Evolutionary conservation across 1,140 invertebrate genomes (phyloP), one percentile per base, ranked within the genome.

Genomic region (Aphelenchoides besseyi): DNA sequence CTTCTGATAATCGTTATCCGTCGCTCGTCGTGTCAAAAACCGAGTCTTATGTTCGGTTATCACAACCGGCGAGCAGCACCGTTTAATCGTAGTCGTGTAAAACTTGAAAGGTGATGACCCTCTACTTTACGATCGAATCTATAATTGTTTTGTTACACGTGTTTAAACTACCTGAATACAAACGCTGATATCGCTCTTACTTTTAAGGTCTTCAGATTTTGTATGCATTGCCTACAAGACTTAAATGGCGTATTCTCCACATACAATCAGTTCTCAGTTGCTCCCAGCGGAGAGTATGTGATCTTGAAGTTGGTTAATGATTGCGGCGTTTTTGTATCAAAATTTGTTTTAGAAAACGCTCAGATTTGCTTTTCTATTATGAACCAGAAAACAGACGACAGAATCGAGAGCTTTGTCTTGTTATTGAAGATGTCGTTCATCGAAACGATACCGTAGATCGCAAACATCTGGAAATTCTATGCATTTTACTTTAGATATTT

Each of bases 401-500:
- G 32, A 68, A 68, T 35, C 41, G 67, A 18, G 67, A 68, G 9
- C 23, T 68, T 1, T 29, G 8, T 28, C 36, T 68, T 1, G 5
- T 18, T n/a, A 61, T 53, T n/a, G 48, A 68, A 18, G 67, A 68
- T 9, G 41, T 68, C 23, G 18, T 68, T 32, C 67, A 68, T 28
- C n/a, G 12, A 28, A 54, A 62, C 30, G 67, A 68, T 32, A 66
- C 67, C 12, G 67, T 68, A 62, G 26, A 5, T 29, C 8, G 9
- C 23, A 66, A 54, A 26, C 18, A 3, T 62, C 3, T 32, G 5
- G 12, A 59, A 59, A n/a, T n/a, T 64, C 2, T 26, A 30, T 3
- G 16, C 23, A n/a, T n/a, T n/a, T 64, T 18, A 67, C 18, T 68
- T 69, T 23, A 68, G 67, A 59, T 68, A n/a, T 68, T 68, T 64